A percentile compares a stretch with the other conserved stretches of the same genome.
These are phyloP conservation scores for Stomorhina lunata DNA, from an alignment of 2,888 invertebrate genomes.

Conservation along the genomic window DNA sequence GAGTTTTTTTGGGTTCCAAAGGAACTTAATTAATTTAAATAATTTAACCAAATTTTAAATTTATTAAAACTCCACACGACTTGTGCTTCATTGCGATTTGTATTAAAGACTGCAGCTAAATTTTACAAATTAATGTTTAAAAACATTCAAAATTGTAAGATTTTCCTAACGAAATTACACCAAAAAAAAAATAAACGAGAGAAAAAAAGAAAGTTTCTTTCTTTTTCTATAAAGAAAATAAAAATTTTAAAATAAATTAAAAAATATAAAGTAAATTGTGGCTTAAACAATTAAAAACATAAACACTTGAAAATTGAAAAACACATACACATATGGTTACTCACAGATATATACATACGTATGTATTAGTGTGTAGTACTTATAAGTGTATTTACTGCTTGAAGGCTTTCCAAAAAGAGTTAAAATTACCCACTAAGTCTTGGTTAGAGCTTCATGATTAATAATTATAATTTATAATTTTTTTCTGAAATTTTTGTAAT, in stretches of 20 bases:
- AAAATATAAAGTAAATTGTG: conserved; percentile 28
- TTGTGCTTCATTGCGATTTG: conserved; percentile 77
- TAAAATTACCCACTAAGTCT: background rate
- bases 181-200: background rate
- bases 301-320: background rate
- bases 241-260: conserved; percentile 21
- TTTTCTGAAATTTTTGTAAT: conserved; percentile 9
- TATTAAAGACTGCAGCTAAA: conserved; percentile 66
- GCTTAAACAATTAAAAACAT: conserved; percentile 24
- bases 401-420: no score
- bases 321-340: background rate
- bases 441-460: conserved; percentile 47
- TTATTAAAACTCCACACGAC: conserved; percentile 71
- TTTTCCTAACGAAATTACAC: conserved; percentile 36
- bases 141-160: conserved; percentile 45
- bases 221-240: conserved; percentile 20
- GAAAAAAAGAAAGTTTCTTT: conserved; percentile 63
- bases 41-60: conserved; percentile 65
- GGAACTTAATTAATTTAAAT: background rate
- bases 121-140: conserved; percentile 58
- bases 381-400: no score
- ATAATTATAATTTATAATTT: conserved; percentile 27
- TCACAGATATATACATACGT: background rate
- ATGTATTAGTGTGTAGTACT: no score
- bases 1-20: background rate